phyloP scores from a whole-genome alignment of 2,797 vertebrate species.

The Channa striata region DNA sequence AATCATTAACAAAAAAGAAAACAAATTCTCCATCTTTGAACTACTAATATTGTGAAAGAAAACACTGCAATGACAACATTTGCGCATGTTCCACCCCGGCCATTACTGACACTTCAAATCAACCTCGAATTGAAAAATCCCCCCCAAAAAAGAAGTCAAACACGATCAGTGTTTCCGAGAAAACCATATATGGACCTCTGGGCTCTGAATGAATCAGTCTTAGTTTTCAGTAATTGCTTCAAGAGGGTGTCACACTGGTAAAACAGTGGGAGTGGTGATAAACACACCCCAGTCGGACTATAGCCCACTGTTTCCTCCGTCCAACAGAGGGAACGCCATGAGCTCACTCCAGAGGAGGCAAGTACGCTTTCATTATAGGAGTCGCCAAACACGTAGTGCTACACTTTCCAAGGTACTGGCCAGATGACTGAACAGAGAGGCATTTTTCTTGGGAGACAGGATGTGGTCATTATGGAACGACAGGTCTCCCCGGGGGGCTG shows the following conservation, averaged over 20 bases:
- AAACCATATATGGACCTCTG: conserved; percentile 48
- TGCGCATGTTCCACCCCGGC: conserved; percentile 35
- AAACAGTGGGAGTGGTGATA: conserved; percentile 71
- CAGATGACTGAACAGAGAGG: conserved; percentile 80
- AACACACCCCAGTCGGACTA: conserved; percentile 71
- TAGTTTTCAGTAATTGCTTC: conserved; percentile 73
- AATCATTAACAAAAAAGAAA: conserved; percentile 44
- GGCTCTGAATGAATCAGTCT: conserved; percentile 73
- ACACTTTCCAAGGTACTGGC: conserved; percentile 80
- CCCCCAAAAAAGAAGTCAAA: conserved; percentile 59
- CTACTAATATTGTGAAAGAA: conserved; percentile 45
- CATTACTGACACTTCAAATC: conserved; percentile 25
- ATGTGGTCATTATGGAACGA: conserved; percentile 76
- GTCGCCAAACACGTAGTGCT: conserved; percentile 77
- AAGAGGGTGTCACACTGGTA: conserved; percentile 74
- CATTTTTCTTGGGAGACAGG: conserved; percentile 76
- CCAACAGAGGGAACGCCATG: conserved; percentile 72
- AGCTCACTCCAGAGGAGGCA: conserved; percentile 78
- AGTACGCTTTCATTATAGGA: conserved; percentile 76
- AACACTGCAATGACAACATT: conserved; percentile 47
- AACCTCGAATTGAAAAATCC: conserved; percentile 53
- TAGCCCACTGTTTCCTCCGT: conserved; percentile 67
- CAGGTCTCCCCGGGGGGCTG: conserved; percentile 56
- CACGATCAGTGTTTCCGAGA: conserved; percentile 54
- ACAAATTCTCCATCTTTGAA: conserved; percentile 49